Base-by-base conservation (phyloP, 2,888 invertebrate genomes). In the Blastobasis lacticolella region DNA sequence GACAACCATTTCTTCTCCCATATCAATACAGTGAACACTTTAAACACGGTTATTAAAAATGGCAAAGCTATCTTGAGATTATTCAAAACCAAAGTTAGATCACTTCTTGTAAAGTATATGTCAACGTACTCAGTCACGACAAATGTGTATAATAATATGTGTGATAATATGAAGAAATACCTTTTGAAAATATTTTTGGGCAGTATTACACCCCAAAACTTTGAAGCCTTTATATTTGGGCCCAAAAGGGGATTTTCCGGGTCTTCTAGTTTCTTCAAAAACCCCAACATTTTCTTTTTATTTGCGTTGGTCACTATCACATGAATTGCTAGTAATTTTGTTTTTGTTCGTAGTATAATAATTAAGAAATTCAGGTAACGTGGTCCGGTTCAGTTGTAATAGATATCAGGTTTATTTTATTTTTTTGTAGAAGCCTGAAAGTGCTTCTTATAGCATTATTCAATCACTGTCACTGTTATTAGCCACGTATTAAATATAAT, bases 41-140 rank as follows among this genome's bases (percentile, higher is more conserved):
- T 87, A 6, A 61, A 56, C 0, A 82, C 79, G 49, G 78, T 83
- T 0, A 87, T 74, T 0, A 79, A 78, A 0, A 84, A 78, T 1
- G 86, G 48, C 69, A 87, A 71, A 0, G 82, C 83, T 0, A 86
- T 81, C 56, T 87, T 87, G 5, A 86, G 50, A 50, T 86, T 86
- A 38, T 76, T 80, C 6, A 87, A 47, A 3, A 86, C 62, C 41
- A 82, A 58, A 61, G 66, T 79, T 43, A 87, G 61, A 38, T 87
- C 72, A 0, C 70, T 64, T 60, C 78, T 83, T 4, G 85, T 66
- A 46, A 78, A 85, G 78, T 79, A 85, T 5, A 87, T 72, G 38
- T 87, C 87, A 0, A 79, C 66, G n/a, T 67, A 81, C 54, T 84
- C 83, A 0, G 83, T 78, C 0, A 70, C 72, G 0, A 75, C 76